Evolutionary conservation across 1,140 invertebrate genomes (phyloP).

Genomic region (Papilio machaon): DNA sequence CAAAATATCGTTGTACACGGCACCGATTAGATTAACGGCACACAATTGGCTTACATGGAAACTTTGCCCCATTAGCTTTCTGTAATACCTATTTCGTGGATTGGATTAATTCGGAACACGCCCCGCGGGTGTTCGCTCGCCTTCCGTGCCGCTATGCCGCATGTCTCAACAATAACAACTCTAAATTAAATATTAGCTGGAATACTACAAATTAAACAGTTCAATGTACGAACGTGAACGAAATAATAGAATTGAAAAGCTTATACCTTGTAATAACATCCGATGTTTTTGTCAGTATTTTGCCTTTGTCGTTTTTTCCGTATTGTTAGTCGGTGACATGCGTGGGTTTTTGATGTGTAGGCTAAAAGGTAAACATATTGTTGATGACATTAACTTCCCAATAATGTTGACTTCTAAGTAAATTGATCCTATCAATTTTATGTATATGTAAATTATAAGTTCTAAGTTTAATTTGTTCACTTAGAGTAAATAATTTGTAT

Average conservation of each 20-base stretch:
- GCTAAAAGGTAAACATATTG: conserved; percentile 2
- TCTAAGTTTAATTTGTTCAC: neutral
- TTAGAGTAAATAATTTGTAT: neutral
- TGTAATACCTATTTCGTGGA: conserved; percentile 61
- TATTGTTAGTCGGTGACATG: neutral
- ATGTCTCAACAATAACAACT: conserved; percentile 61
- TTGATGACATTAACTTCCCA: neutral
- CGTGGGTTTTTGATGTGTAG: conserved; percentile 13
- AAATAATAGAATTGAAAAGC: conserved; percentile 24
- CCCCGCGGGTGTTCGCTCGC: conserved; percentile 58
- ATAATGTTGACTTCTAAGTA: neutral
- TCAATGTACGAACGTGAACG: conserved; percentile 16
- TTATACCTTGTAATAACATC: neutral
- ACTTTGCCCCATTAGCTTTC: conserved; percentile 65
- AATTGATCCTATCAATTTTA: neutral
- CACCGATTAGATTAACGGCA: conserved; percentile 73
- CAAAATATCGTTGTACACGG: conserved; percentile 69
- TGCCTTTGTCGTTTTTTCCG: conserved; percentile 2
- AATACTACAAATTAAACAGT: conserved; percentile 31
- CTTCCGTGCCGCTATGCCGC: conserved; percentile 60
- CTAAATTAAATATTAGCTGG: conserved; percentile 53
- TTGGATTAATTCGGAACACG: conserved; percentile 68
- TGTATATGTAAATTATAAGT: neutral
- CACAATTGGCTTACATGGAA: conserved; percentile 75
- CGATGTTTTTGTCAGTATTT: conserved; percentile 7